phyloP scores from a whole-genome alignment of 1,140 invertebrate species.

The Coptotermes formosanus region DNA sequence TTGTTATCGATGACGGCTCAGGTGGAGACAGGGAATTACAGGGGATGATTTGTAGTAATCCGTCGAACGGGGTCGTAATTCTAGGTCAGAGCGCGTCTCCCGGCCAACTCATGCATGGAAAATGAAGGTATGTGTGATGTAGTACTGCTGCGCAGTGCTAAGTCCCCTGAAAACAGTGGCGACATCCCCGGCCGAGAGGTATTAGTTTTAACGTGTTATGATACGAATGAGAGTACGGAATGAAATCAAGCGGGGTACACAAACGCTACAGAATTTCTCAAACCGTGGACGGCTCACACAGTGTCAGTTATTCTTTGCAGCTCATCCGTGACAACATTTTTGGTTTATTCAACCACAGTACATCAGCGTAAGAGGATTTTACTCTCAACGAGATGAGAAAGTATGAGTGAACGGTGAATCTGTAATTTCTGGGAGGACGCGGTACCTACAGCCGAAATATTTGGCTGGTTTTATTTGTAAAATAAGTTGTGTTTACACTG shows the following conservation, averaged over 20 bases:
- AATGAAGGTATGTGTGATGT: background rate
- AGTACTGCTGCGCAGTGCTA: background rate
- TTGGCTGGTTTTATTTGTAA: too few species aligned
- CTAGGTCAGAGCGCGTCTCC: background rate
- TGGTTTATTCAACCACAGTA: too few species aligned
- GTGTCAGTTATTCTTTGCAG: background rate
- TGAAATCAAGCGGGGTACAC: background rate
- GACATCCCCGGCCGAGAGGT: background rate
- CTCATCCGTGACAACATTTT: too few species aligned
- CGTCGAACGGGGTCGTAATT: background rate
- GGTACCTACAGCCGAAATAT: too few species aligned
- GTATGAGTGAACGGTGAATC: too few species aligned
- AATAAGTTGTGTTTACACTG: too few species aligned
- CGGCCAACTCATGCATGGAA: background rate
- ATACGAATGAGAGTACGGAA: background rate
- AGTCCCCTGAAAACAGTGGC: background rate
- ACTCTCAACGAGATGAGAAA: too few species aligned
- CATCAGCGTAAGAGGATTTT: too few species aligned
- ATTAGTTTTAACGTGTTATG: background rate
- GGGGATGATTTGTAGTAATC: conserved; percentile 5
- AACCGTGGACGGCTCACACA: background rate
- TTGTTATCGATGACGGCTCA: conserved; percentile 6
- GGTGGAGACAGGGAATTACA: conserved; percentile 1
- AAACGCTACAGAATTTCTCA: background rate
- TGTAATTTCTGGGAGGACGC: too few species aligned